These are phyloP conservation scores for Palythoa grandiflora DNA, from an alignment of 92 coral and sea anemone species.

Conservation along the genomic window DNA sequence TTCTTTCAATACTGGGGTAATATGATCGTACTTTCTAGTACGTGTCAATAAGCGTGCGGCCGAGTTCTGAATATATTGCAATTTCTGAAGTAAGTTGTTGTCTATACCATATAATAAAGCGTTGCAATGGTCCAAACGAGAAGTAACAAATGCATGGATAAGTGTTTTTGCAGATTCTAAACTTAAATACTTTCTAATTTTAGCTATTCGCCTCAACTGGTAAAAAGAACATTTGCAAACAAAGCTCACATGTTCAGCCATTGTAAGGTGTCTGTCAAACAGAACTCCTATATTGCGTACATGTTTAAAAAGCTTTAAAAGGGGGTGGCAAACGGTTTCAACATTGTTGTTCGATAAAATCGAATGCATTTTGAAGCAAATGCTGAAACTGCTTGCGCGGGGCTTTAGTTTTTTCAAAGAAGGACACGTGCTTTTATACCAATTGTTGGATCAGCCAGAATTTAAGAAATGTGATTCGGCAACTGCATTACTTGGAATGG, in stretches of 20 bases:
- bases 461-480: too few species aligned
- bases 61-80: conserved; percentile 30
- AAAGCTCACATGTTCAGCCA: conserved; percentile 11
- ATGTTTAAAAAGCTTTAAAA: too few species aligned
- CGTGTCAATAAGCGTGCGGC: too few species aligned
- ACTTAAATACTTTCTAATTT: conserved; percentile 18
- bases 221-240: conserved; percentile 23
- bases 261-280: conserved; percentile 29
- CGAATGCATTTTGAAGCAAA: too few species aligned
- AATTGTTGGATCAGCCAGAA: too few species aligned
- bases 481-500: too few species aligned
- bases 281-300: conserved; percentile 23
- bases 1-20: conserved; percentile 20
- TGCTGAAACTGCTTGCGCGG: too few species aligned
- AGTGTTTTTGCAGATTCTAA: conserved; percentile 12
- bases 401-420: too few species aligned
- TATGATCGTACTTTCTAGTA: conserved; percentile 19
- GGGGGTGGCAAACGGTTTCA: too few species aligned
- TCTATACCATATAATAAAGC: conserved; percentile 29
- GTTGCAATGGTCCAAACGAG: conserved; percentile 22
- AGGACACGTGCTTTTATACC: too few species aligned
- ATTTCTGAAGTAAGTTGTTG: conserved; percentile 25
- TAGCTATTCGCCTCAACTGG: conserved; percentile 35
- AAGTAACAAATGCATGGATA: conserved; percentile 18
- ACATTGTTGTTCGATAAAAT: too few species aligned